Percentiles rank a stretch among this genome's conserved stretches.
phyloP scores from a whole-genome alignment of 2,113 vertebrate species.

The Phrynosoma platyrhinos region DNA sequence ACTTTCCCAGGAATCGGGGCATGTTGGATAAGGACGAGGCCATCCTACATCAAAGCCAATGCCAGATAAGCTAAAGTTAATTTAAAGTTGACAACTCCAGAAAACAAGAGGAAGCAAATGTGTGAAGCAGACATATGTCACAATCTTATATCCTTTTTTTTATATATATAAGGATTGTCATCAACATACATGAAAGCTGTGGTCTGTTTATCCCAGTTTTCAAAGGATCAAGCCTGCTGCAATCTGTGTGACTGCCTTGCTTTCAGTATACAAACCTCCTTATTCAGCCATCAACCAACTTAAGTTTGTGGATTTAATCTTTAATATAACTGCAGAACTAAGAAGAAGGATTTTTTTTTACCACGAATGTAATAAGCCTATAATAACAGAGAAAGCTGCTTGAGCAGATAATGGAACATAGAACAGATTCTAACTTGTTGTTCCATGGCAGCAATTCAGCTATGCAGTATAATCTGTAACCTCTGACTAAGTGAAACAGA shows the following conservation, averaged over 20 bases:
- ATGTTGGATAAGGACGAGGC: neutral
- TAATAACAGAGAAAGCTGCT: slow-evolving; percentile 52
- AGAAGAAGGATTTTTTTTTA: neutral
- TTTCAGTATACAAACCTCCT: neutral
- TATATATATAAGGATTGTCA: neutral
- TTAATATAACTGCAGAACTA: neutral
- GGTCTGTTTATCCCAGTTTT: neutral
- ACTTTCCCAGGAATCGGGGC: neutral
- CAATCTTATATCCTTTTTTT: neutral
- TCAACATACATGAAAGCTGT: neutral
- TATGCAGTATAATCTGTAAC: slow-evolving; percentile 11
- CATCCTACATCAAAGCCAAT: neutral
- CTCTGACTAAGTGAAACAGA: neutral
- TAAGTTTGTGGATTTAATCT: neutral
- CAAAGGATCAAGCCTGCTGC: neutral
- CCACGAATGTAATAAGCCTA: neutral
- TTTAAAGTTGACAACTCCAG: neutral
- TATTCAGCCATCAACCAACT: neutral
- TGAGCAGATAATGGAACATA: slow-evolving; percentile 38
- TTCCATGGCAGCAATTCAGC: accelerated
- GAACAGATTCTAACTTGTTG: slow-evolving; percentile 60
- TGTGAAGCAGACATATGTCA: neutral
- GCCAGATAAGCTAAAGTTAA: neutral
- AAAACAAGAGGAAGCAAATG: neutral
- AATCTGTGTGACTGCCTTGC: neutral